Base-by-base conservation (phyloP, 1,140 invertebrate genomes). In the Scaptodrosophila lebanonensis region DNA sequence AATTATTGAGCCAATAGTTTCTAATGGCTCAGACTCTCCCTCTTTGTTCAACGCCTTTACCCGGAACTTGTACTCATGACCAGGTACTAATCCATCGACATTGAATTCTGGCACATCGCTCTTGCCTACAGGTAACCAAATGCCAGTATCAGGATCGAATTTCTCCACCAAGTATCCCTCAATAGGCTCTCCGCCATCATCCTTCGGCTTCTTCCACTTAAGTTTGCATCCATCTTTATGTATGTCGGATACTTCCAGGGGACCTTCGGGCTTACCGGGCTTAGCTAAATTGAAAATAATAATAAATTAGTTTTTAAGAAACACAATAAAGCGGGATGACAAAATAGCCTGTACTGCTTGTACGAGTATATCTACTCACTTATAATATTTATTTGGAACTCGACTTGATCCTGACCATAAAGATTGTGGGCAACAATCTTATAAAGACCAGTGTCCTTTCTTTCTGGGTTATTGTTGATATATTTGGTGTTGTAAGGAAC, bases 1-100 rank as follows among this genome's bases (percentile, higher is more conserved):
- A 68, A 97, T 90, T 42, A 98, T 98, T 12, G 95, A 92, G 47
- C 94, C 93, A 65, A 95, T 91, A 9, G 97, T 98, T 86, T 97
- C 95, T 15, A 99, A 88, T n/a, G 97, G 97, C 84, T 98, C 96
- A 12, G 97, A 98, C 88, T 97, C 95, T 29, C 98, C 97, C 89
- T 99, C 96, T 70, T 95, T 96, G 87, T 99, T 99, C 5, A 98
- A 88, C 6, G 98, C 98, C 79, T 97, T 97, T 1, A 99, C 97
- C 51, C 98, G 91, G 92, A 99, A 99, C 89, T 98, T 95, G 87
- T 99, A 99, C 83, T 98, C 96, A 84, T 98, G 95, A 50, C 97
- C 97, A 52, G 96, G 94, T 53, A 94, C 94, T 27, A 97, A 86
- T 15, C 95, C 95, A 57, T 93, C 93, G 0, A 98, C 95, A 87